Base-by-base conservation (phyloP, 2,888 invertebrate genomes). In the Spialia ferax region DNA sequence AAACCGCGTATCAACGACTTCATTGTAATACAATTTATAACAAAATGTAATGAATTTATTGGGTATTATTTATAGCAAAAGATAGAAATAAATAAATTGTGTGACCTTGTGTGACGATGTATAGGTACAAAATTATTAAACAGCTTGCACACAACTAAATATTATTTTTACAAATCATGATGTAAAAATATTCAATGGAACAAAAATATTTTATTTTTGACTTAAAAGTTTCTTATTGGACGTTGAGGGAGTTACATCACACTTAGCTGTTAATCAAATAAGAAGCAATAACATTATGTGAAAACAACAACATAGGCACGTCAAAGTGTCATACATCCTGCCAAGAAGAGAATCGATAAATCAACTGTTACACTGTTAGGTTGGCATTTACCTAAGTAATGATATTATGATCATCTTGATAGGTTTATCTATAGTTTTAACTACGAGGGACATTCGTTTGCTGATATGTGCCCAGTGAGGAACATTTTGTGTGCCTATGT, bases 341-440 rank as follows among this genome's bases (percentile, higher is more conserved):
- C 45, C 18, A 11, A 22, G 13, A 8, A 50, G 45, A 8, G 10
- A 18, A 45, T 45, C n/a, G n/a, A n/a, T n/a, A n/a, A n/a, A n/a
- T n/a, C n/a, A n/a, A n/a, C n/a, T n/a, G 1, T 45, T 22, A 22
- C 13, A 22, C 2, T 22, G 22, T 22, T 22, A 50, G 13, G 4
- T 22, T 50, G 22, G 5, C 22, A 48, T 48, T 50, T n/a, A n/a
- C n/a, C n/a, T 13, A 20, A 50, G 50, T 50, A 50, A 50, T 50
- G n/a, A 4, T 20, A 7, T 1, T 35, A 35, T 50, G 4, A 50
- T 5, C 11, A 20, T 11, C 18, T 50, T 13, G 4, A 22, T 50
- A 8, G 15, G 1, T 15, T n/a, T 22, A 10, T 23, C 11, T 50
- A 23, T 50, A 5, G 1, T 22, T 50, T 20, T 50, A 50, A 13